These are phyloP conservation scores for Phyllostomus hastatus DNA, from an alignment of 2,113 vertebrate genomes.

Conservation along the genomic window DNA sequence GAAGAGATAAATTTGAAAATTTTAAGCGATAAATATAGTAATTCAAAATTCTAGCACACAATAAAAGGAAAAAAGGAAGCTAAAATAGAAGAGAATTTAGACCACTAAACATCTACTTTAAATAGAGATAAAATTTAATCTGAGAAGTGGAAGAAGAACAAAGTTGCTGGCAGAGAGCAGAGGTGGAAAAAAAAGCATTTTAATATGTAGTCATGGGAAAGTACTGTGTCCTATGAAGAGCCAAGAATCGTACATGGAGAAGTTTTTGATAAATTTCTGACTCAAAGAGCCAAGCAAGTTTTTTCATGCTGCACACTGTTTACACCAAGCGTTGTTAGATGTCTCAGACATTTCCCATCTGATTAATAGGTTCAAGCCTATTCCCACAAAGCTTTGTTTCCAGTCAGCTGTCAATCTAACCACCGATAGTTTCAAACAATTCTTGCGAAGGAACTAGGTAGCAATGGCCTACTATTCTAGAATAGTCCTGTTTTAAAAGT, in stretches of 20 bases:
- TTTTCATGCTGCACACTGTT: neutral
- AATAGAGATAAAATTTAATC: neutral
- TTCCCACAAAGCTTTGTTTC: neutral
- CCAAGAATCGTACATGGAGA: neutral
- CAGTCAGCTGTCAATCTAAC: neutral
- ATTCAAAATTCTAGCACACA: neutral
- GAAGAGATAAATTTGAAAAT: neutral
- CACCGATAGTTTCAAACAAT: neutral
- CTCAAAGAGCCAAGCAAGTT: neutral
- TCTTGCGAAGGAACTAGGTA: neutral
- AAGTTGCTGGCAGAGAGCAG: neutral
- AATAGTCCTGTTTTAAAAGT: neutral
- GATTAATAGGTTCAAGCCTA: neutral
- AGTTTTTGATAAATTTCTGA: constrained; percentile 1
- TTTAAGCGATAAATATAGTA: neutral
- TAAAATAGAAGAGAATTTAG: neutral
- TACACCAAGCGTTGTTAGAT: neutral
- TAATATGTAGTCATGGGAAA: constrained; percentile 1
- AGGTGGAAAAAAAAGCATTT: neutral
- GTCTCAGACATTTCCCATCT: neutral
- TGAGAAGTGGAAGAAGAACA: neutral
- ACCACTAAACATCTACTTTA: neutral
- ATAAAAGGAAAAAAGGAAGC: neutral
- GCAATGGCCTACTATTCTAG: neutral
- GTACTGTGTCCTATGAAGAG: neutral